Evolutionary conservation across 1,140 invertebrate species (phyloP), one percentile per base, ranked within the genome.

Genomic region (Meteorus sp.): DNA sequence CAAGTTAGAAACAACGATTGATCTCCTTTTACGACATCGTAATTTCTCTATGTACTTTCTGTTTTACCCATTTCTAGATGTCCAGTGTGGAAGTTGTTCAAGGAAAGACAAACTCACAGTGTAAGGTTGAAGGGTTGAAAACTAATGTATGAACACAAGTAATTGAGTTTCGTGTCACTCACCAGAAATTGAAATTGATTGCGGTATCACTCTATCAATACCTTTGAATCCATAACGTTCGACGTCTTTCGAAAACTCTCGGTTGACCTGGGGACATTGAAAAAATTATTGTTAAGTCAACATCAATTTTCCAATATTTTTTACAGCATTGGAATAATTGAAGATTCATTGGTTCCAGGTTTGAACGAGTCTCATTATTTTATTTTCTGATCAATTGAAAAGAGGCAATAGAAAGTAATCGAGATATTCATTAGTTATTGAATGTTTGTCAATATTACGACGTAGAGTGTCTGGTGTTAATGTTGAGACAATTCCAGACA

Each of bases 181-280:
- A 57, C 55, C 55, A 37, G 55, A 57, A 27, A 57, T 50, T 25
- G 22, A 0, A 23, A 57, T 57, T 2, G 31, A 20, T 29, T 29
- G 55, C 11, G 31, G 55, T 15, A 55, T 9, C 1, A 57, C 25
- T 39, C 39, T 57, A 11, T 15, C 7, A 3, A 41, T 48, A 2
- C 45, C 55, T 35, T 57, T 57, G 31, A 50, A 50, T 37, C 19
- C 19, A 19, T 57, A 57, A 15, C 33, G 35, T n/a, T 33, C 43
- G n/a, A 19, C 15, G 17, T 47, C 17, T 33, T 47, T 45, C 29
- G 50, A 17, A 8, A 31, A 50, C 4, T 57, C 15, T 1, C 19
- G 29, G 11, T 11, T 7, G 8, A 50, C 41, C 55, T 57, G 44
- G 5, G 44, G 41, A 25, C 20, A 56, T 33, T 45, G 9, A 33